These are phyloP conservation scores for Hofmannophila pseudospretella DNA, from an alignment of 2,888 invertebrate species.

Conservation along the genomic window DNA sequence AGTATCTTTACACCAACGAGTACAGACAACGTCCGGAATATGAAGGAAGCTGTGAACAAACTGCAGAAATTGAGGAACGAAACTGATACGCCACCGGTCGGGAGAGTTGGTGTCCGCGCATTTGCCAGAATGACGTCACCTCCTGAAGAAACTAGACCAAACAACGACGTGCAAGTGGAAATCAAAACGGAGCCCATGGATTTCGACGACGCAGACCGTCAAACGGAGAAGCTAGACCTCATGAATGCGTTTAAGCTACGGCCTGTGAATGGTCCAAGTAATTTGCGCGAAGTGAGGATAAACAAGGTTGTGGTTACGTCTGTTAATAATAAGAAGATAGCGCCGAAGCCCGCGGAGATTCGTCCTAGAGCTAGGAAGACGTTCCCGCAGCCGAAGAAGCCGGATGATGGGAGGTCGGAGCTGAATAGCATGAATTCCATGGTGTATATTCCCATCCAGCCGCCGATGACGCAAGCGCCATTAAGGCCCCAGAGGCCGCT, in stretches of 20 bases:
- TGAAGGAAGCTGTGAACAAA: slow-evolving; percentile 46
- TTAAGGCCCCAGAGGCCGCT: slow-evolving; percentile 24
- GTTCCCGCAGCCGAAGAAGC: slow-evolving; percentile 57
- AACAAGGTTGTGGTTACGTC: slow-evolving; percentile 38
- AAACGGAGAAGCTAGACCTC: slow-evolving; percentile 55
- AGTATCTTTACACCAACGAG: slow-evolving; percentile 51
- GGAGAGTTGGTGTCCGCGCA: slow-evolving; percentile 59
- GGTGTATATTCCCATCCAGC: slow-evolving; percentile 72
- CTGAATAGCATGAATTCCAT: slow-evolving; percentile 65
- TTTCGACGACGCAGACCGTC: slow-evolving; percentile 52
- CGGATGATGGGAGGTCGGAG: slow-evolving; percentile 53
- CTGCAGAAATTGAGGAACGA: slow-evolving; percentile 40
- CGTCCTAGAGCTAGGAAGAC: slow-evolving; percentile 56
- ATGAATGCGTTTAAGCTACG: slow-evolving; percentile 57
- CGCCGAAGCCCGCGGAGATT: slow-evolving; percentile 32
- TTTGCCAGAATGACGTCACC: slow-evolving; percentile 65
- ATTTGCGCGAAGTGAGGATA: slow-evolving; percentile 55
- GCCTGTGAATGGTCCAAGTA: slow-evolving; percentile 43
- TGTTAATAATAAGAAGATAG: slow-evolving; percentile 21
- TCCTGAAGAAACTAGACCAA: slow-evolving; percentile 10
- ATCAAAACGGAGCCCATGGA: slow-evolving; percentile 66
- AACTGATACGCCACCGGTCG: slow-evolving; percentile 33
- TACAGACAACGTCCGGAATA: slow-evolving; percentile 40
- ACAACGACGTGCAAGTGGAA: slow-evolving; percentile 47
- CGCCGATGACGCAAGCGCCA: slow-evolving; percentile 58